Base-by-base conservation (phyloP, 1,140 invertebrate genomes). In the Drosophila parabipectinata region DNA sequence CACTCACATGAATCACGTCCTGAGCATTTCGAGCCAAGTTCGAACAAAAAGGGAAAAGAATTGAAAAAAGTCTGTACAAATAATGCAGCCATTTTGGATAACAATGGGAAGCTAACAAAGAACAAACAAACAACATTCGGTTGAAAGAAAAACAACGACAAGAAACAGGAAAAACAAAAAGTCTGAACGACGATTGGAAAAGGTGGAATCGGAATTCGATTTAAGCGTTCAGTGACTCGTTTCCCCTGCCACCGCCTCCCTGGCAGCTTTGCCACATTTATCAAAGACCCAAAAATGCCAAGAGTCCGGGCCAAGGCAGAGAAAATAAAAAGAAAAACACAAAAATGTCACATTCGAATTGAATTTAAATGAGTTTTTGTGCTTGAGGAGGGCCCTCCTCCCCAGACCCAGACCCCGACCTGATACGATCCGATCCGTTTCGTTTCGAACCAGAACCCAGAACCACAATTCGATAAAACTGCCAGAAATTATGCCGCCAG, bases 31-130 rank as follows among this genome's bases (percentile, higher is more conserved):
- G 54, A 63, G 48, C 50, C 60, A 63, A 60, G 72, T 53, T 80
- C 51, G 8, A 18, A 47, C 57, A 59, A 55, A 73, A 66, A 50
- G 12, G 34, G 47, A 47, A 24, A 66, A 15, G 30, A 54, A 52
- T 39, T 60, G 26, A 15, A 75, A 87, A 77, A 77, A 73, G 68
- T 71, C 62, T 71, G 84, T 89, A 88, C 83, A 88, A 89, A 88
- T 84, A 88, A 89, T 89, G 76, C 83, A 83, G 83, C 84, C 83
- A 89, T 88, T 88, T 88, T 88, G 83, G 72, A 79, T 79, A 89
- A 79, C 63, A 88, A 83, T 88, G 76, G 76, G 84, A 79, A 68
- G 63, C 74, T 77, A 79, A 89, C 79, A 83, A 87, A 87, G 76
- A 68, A 78, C 71, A 82, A 51, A 62, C 60, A 67, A 37, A 55